A percentile compares a stretch with the other conserved stretches of the same genome.
phyloP scores from a whole-genome alignment of 2,797 vertebrate genomes.

The Danio choprae region DNA sequence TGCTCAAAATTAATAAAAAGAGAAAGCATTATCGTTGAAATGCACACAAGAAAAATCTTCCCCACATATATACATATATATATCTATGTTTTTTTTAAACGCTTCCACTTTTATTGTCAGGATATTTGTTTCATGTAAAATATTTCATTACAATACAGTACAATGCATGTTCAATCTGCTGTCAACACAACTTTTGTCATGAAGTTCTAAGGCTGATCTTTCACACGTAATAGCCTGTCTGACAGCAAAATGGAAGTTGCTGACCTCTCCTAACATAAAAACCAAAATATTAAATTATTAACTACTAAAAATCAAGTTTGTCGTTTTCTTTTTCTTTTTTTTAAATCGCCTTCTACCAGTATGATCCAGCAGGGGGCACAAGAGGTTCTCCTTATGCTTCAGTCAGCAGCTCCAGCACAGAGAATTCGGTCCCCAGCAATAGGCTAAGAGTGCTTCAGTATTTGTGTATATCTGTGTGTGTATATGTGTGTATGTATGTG shows the following conservation, averaged over 20 bases:
- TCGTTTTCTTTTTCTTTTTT: conserved; percentile 70
- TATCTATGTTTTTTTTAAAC: conserved; percentile 67
- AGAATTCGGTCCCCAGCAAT: conserved; percentile 72
- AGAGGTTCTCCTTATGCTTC: conserved; percentile 73
- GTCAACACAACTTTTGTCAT: conserved; percentile 79
- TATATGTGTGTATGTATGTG: background rate
- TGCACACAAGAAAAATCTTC: background rate
- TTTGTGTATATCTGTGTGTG: conserved; percentile 45
- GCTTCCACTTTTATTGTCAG: conserved; percentile 94
- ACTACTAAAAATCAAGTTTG: conserved; percentile 78
- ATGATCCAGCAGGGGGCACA: conserved; percentile 67
- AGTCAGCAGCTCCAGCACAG: conserved; percentile 72
- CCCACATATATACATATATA: background rate
- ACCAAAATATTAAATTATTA: conserved; percentile 82
- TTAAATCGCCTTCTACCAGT: conserved; percentile 70
- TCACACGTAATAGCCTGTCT: conserved; percentile 81
- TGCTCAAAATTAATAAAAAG: background rate
- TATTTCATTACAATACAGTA: conserved; percentile 99
- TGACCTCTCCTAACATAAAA: conserved; percentile 72
- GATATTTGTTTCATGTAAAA: conserved; percentile 99
- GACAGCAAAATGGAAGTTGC: conserved; percentile 81
- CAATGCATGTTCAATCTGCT: conserved; percentile 93
- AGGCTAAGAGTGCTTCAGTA: conserved; percentile 59
- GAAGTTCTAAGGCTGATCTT: conserved; percentile 91
- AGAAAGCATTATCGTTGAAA: background rate